Evolutionary conservation across 2,888 invertebrate species (phyloP), one percentile per base, ranked within the genome.

Genomic region (Drosophila recens): DNA sequence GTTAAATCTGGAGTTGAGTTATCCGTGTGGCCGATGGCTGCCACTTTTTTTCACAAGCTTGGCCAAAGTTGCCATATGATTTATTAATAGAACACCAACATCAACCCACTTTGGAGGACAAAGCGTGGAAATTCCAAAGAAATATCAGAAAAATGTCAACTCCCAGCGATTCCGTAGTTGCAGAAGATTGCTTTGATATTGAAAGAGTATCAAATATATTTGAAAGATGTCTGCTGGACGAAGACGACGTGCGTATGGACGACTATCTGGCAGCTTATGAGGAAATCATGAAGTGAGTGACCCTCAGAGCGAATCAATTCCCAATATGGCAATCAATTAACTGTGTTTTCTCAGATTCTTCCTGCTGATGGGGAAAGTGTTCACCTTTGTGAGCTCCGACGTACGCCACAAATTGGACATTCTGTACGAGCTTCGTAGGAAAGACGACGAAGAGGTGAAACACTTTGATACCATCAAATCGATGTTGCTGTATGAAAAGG

Each of bases 351-450:
- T 20, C 9, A 98, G 98, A 93, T 98, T 98, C 93, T 96, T 98
- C 88, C 95, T 95, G 80, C 93, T 97, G 62, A 96, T 98, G 93
- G 98, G 99, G 5, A 95, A 96, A 72, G 95, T 98, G 34, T 98
- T 99, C 91, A 95, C 96, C 6, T 98, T 98, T 92, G 98, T 99
- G 5, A 97, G 97, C 76, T 96, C 95, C 69, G 99, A 99, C 93
- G 95, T 99, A 10, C 95, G 95, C 80, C 95, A 95, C 75, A 99
- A 99, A 94, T 96, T 98, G 64, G 96, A 96, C 87, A 94, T 97
- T 59, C 94, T 98, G 75, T 94, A 95, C 67, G 93, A 94, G 3
- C 94, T 95, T 68, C 90, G 94, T n/a, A 95, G 95, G 59, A 94
- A 94, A 63, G 93, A 94, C 69, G 57, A 65, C 8, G 73, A 82